Conservation (phyloP, 53 echinoderm and acorn worm species). For the Paelopatides confundens region DNA sequence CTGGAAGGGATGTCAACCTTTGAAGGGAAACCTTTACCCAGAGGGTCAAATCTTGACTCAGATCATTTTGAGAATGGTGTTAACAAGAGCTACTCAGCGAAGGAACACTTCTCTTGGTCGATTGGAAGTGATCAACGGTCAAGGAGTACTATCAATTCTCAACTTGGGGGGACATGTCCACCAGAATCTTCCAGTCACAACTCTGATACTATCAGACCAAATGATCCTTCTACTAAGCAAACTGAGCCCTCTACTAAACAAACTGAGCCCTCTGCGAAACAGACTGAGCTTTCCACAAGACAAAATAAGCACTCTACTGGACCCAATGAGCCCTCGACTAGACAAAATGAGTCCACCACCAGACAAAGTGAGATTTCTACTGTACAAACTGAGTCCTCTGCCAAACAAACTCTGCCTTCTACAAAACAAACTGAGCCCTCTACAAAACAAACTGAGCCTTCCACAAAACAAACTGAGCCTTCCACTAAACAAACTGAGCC, state of each 20-base stretch:
- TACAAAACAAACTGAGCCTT: neutral
- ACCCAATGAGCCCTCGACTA: neutral
- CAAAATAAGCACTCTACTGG: neutral
- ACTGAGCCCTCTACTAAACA: neutral
- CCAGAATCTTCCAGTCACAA: too few relatives aligned
- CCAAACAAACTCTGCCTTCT: neutral
- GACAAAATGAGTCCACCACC: neutral
- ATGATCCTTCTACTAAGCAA: neutral
- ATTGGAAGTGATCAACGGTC: too few relatives aligned
- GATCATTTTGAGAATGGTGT: too few relatives aligned
- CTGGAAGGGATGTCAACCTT: too few relatives aligned
- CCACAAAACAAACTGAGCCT: neutral
- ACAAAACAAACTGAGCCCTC: neutral
- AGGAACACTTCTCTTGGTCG: too few relatives aligned
- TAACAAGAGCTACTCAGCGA: too few relatives aligned
- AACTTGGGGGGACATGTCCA: too few relatives aligned
- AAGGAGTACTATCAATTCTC: too few relatives aligned
- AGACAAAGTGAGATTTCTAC: neutral
- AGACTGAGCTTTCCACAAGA: neutral
- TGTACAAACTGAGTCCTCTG: neutral
- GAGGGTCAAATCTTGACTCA: too few relatives aligned
- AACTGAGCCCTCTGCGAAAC: neutral
- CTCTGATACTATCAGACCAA: neutral
- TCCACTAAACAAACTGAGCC: neutral
- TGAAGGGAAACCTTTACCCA: too few relatives aligned